Base-by-base conservation (phyloP, 2,797 vertebrate species). In the Leptoclinus maculatus region DNA sequence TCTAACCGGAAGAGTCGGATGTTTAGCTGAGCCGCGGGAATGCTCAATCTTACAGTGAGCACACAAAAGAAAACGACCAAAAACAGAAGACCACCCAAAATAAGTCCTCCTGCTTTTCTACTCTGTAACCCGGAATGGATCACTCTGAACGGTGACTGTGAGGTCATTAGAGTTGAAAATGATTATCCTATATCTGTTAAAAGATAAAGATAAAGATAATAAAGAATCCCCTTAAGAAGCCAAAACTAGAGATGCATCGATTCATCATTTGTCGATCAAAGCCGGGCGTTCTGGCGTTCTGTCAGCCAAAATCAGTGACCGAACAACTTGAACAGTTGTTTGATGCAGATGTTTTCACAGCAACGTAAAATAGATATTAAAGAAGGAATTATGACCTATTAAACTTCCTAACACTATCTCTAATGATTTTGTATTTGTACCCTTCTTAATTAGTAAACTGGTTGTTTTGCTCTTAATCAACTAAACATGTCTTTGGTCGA, bases 131-230 rank as follows among this genome's bases (percentile, higher is more conserved):
- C 45, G 51, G 36, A 38, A 71, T 71, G 27, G 14, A 70, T 63
- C 39, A 25, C 11, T 68, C 13, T 69, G 49, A 83, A 47, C 49
- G 63, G 38, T 67, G 53, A 41, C 39, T 54, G 59, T 75, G 47
- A 66, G 70, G 66, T 69, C 65, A n/a, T n/a, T n/a, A n/a, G 12
- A 75, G 34, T 62, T 57, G 1, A 60, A 68, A 2, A 68, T 49
- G 3, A 75, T 2, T 38, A 10, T 38, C 36, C 9, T 38, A 38
- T 38, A 0, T 2, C 2, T 38, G 10, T 38, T 38, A 0, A 38
- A 32, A 34, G 32, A 34, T 7, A 34, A 34, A 34, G 27, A 29
- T 29, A 29, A 29, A 2, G 32, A 34, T 7, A 34, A 34, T 34
- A 38, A 49, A 56, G 45, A 19, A 39, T 32, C 9, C 6, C 2